Base-by-base conservation (phyloP, 2,113 vertebrate species). In the Esox niger region DNA sequence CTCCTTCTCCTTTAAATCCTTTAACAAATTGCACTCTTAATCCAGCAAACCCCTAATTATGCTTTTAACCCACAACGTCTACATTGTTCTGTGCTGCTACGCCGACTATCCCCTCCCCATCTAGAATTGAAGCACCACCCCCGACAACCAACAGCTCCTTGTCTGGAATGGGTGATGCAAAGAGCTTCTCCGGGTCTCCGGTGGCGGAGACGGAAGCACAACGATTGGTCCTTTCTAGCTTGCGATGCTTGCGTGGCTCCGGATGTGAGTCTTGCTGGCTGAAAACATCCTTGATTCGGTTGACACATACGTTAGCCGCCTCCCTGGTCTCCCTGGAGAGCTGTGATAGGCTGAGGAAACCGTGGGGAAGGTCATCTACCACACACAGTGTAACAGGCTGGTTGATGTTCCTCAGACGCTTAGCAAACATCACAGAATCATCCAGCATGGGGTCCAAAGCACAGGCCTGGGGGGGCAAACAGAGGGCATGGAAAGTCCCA, bases 361-460 rank as follows among this genome's bases (percentile, higher is more conserved):
- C 95, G 2, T 97, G 95, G 1, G 95, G 95, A 65, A 96, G 92
- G 85, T 95, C 94, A 49, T 95, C 94, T 62, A 96, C 93, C 46
- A 95, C 90, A 15, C 86, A 90, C 68, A 96, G 87, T 2, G 92
- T 94, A 80, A 96, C 94, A 0, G 91, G 92, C 75, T 88, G 93
- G 27, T 85, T 86, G 23, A 94, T 32, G 31, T 69, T 64, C 21
- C 91, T 91, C 78, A 97, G 87, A 11, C 95, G 88, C 80, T 94
- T 91, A 31, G 95, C 95, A 21, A 97, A 93, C 94, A 94, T 95
- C 80, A 97, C 94, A 0, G 95, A 95, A 87, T 97, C 95, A 1
- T 96, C 95, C 80, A 97, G 84, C 90, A 97, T 95, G 54, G 95
- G 95, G 87, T 97, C 95, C 71, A 97, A 81, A 1, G 94, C 93